A percentile compares a stretch with the other conserved stretches of the same genome.
These are phyloP conservation scores for Heterotilapia buettikoferi DNA, from an alignment of 2,113 vertebrate genomes.

Conservation along the genomic window DNA sequence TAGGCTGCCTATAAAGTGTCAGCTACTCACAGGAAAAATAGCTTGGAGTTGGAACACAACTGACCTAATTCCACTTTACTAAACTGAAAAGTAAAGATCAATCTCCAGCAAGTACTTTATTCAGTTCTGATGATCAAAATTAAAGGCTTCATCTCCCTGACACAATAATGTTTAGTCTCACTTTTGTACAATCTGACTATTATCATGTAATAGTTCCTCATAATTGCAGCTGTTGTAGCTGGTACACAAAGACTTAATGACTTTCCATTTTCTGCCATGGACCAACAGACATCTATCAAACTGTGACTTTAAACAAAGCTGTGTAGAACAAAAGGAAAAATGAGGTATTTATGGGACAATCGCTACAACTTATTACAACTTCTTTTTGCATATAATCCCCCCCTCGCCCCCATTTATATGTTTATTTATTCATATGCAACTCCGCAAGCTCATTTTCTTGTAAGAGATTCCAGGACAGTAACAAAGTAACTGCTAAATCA, in stretches of 20 bases:
- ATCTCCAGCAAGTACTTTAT: neutral
- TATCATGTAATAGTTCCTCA: neutral
- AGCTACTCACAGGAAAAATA: neutral
- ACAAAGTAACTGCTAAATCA: neutral
- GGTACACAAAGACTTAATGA: neutral
- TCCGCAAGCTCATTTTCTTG: neutral
- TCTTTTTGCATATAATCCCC: neutral
- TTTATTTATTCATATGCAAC: neutral
- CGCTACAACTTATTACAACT: neutral
- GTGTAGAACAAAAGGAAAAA: neutral
- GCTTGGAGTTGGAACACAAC: neutral
- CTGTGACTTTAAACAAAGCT: neutral
- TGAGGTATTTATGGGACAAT: neutral
- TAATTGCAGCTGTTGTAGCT: neutral
- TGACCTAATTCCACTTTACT: neutral
- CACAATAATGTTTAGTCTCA: neutral
- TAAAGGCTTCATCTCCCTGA: neutral
- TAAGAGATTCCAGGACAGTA: neutral
- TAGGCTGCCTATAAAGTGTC: constrained; percentile 26
- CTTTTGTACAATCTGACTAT: neutral
- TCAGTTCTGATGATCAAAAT: neutral
- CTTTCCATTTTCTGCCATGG: neutral
- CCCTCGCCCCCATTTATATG: neutral
- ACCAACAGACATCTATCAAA: neutral
- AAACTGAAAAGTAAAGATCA: neutral